These are phyloP conservation scores for Myiotriccus ornatus DNA, from an alignment of 2,797 vertebrate species.

Conservation along the genomic window DNA sequence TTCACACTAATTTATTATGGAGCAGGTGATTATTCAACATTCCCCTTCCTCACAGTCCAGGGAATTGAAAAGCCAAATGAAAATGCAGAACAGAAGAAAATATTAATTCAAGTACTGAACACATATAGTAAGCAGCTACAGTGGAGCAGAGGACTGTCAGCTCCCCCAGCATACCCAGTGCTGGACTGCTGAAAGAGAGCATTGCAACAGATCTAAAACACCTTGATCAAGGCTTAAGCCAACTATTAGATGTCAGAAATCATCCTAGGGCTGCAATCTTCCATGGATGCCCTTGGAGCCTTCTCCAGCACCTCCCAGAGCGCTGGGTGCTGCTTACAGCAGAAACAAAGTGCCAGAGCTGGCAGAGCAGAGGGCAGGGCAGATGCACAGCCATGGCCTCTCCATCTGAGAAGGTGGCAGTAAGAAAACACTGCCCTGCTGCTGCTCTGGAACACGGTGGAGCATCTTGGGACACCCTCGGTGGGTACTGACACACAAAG, in stretches of 20 bases:
- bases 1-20: slow-evolving; percentile 42
- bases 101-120: slow-evolving; percentile 10
- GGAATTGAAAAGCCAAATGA: slow-evolving; percentile 24
- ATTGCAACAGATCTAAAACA: neutral
- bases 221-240: neutral
- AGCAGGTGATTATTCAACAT: slow-evolving; percentile 45
- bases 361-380: neutral
- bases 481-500: accelerated
- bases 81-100: slow-evolving; percentile 33
- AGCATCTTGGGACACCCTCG: neutral
- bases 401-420: accelerated
- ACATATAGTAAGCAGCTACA: neutral
- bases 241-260: neutral
- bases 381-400: accelerated
- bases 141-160: neutral
- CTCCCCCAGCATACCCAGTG: neutral
- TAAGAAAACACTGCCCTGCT: neutral
- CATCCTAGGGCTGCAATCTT: neutral
- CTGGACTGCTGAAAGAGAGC: neutral
- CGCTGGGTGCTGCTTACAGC: neutral
- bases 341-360: neutral
- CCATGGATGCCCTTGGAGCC: neutral
- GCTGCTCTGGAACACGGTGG: neutral
- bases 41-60: neutral
- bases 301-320: neutral